phyloP scores from a whole-genome alignment of 1,140 invertebrate species.

The Lordiphosa clarofinis region DNA sequence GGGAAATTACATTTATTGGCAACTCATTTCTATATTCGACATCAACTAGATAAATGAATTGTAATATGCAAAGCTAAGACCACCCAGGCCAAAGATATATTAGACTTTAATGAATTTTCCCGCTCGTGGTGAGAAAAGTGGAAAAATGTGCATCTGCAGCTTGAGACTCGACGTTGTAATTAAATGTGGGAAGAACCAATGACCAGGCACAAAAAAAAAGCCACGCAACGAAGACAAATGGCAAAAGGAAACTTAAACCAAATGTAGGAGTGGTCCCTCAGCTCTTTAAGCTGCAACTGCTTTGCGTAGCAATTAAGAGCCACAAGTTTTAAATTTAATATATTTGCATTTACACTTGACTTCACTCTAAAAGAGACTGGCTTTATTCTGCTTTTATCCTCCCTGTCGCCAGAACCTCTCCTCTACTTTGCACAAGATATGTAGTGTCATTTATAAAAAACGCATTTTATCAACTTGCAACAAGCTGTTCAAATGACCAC shows the following conservation, averaged over 20 bases:
- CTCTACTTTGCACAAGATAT: slow-evolving; percentile 25
- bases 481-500: slow-evolving; percentile 22
- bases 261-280: too few species aligned
- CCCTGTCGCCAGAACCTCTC: slow-evolving; percentile 33
- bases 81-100: neutral
- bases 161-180: slow-evolving; percentile 28
- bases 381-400: neutral
- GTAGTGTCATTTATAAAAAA: slow-evolving; percentile 39
- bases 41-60: too few species aligned
- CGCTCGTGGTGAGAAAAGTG: slow-evolving; percentile 1
- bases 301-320: slow-evolving; percentile 1
- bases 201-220: slow-evolving; percentile 26
- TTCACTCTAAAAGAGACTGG: too few species aligned
- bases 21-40: too few species aligned
- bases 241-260: slow-evolving; percentile 3
- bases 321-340: slow-evolving; percentile 5
- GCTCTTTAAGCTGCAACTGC: neutral
- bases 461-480: slow-evolving; percentile 35
- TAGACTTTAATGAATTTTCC: neutral
- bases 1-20: too few species aligned
- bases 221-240: slow-evolving; percentile 45
- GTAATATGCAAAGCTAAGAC: too few species aligned
- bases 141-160: slow-evolving; percentile 23
- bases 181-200: slow-evolving; percentile 38
- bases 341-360: too few species aligned